These are phyloP conservation scores for Sicus ferrugineus DNA, from an alignment of 2,888 invertebrate genomes.

Conservation along the genomic window DNA sequence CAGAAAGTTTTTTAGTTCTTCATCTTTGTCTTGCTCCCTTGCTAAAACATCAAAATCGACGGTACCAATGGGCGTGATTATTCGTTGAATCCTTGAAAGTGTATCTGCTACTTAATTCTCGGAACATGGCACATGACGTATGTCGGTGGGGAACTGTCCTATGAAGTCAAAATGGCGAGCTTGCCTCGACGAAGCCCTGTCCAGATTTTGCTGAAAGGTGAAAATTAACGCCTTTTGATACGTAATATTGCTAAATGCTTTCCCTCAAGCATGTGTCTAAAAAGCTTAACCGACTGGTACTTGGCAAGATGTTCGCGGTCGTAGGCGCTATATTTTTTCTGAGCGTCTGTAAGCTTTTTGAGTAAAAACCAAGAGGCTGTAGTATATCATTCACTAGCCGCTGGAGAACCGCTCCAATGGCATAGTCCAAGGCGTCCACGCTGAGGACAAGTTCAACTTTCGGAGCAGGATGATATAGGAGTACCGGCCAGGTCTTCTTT, in stretches of 20 bases:
- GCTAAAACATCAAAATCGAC: slow-evolving; percentile 30
- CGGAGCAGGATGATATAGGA: slow-evolving; percentile 20
- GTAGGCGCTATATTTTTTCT: slow-evolving; percentile 27
- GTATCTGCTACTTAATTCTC: slow-evolving; percentile 32
- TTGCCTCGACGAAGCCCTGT: slow-evolving; percentile 56
- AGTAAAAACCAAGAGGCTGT: slow-evolving; percentile 44
- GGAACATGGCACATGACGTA: slow-evolving; percentile 31
- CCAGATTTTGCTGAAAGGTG: slow-evolving; percentile 51
- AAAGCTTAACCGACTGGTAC: slow-evolving; percentile 29
- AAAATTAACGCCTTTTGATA: slow-evolving; percentile 45
- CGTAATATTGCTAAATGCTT: slow-evolving; percentile 34
- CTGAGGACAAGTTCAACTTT: slow-evolving; percentile 21
- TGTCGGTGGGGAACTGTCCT: slow-evolving; percentile 37
- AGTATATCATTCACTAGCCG: slow-evolving; percentile 38
- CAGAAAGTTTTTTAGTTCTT: neutral
- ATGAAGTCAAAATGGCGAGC: slow-evolving; percentile 52
- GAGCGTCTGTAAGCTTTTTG: slow-evolving; percentile 34
- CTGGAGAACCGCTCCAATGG: slow-evolving; percentile 36
- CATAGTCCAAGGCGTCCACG: slow-evolving; percentile 35
- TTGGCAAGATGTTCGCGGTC: slow-evolving; percentile 55
- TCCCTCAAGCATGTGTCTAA: slow-evolving; percentile 22
- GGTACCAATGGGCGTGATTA: neutral
- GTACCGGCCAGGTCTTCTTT: slow-evolving; percentile 34
- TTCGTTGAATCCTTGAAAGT: slow-evolving; percentile 41
- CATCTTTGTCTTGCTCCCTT: slow-evolving; percentile 19